These are phyloP conservation scores for Penaeus japonicus DNA, from an alignment of 1,140 invertebrate species.

Conservation along the genomic window DNA sequence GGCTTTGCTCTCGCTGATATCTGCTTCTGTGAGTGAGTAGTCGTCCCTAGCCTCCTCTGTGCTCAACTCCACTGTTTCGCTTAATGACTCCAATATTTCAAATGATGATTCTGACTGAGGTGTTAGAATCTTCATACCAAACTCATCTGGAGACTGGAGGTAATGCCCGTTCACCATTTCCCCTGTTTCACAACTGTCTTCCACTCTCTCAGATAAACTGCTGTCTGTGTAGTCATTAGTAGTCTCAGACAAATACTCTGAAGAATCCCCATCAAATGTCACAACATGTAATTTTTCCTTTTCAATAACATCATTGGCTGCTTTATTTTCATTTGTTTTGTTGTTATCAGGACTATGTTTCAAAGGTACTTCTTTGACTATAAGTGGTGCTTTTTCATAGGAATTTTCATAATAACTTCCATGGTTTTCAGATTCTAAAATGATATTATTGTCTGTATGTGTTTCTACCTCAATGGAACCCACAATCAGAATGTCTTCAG, in stretches of 20 bases:
- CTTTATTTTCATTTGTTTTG: background rate
- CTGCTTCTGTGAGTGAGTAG: background rate
- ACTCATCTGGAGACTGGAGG: slow-evolving; percentile 28
- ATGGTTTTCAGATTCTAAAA: slow-evolving; percentile 20
- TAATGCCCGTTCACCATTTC: background rate
- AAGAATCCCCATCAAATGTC: background rate
- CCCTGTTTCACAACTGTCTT: background rate
- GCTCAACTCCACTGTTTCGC: slow-evolving; percentile 45
- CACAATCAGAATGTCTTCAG: slow-evolving; percentile 46
- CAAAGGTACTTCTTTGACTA: background rate
- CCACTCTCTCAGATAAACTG: slow-evolving; percentile 18
- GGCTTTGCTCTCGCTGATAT: background rate
- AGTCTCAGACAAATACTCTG: background rate
- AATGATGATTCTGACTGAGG: slow-evolving; percentile 58
- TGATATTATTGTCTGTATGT: slow-evolving; percentile 21
- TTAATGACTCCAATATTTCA: slow-evolving; percentile 56
- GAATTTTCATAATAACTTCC: slow-evolving; percentile 34
- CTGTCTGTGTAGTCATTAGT: slow-evolving; percentile 3
- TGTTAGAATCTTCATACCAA: slow-evolving; percentile 23
- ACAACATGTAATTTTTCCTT: slow-evolving; percentile 21
- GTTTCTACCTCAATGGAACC: slow-evolving; percentile 48
- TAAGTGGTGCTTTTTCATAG: background rate
- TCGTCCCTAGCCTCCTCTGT: background rate
- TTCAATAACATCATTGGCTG: slow-evolving; percentile 14
- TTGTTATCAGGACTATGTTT: background rate